Conservation (phyloP, 1,140 invertebrate species). For the Phortica variegata region DNA sequence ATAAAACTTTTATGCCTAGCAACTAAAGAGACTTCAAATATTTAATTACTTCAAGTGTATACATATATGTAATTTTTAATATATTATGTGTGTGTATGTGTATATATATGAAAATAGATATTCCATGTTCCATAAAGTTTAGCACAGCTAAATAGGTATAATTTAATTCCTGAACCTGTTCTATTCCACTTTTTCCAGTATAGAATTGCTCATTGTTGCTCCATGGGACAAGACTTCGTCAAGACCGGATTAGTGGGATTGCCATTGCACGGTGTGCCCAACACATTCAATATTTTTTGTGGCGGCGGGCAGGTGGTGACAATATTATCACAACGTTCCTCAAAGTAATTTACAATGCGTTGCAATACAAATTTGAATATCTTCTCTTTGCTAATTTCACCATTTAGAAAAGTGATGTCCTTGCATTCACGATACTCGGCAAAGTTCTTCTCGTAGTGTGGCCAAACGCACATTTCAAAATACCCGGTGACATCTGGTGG, state of each 20-base stretch:
- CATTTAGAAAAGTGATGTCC: conserved; percentile 52
- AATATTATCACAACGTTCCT: conserved; percentile 41
- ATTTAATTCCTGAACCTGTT: conserved; percentile 42
- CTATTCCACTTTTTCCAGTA: conserved; percentile 5
- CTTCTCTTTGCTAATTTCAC: conserved; percentile 45
- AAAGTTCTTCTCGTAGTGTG: conserved; percentile 62
- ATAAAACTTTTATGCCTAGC: background rate
- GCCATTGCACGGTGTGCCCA: conserved; percentile 3
- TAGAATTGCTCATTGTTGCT: conserved; percentile 27
- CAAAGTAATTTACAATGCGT: conserved; percentile 47
- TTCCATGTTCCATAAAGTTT: conserved; percentile 17
- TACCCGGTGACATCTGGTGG: conserved; percentile 78
- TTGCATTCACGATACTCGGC: conserved; percentile 46
- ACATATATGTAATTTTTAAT: conserved; percentile 20
- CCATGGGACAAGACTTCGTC: conserved; percentile 44
- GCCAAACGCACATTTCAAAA: conserved; percentile 78
- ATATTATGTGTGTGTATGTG: conserved; percentile 8
- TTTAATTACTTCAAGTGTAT: conserved; percentile 14
- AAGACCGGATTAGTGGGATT: conserved; percentile 28
- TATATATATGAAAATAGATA: conserved; percentile 25
- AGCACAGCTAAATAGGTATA: conserved; percentile 43
- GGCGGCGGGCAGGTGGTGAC: conserved; percentile 34
- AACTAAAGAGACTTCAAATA: background rate
- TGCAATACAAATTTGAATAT: conserved; percentile 51
- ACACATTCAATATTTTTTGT: conserved; percentile 44